Evolutionary conservation across 2,888 invertebrate genomes (phyloP), one percentile per base, ranked within the genome.

Genomic region (Euphydryas editha): DNA sequence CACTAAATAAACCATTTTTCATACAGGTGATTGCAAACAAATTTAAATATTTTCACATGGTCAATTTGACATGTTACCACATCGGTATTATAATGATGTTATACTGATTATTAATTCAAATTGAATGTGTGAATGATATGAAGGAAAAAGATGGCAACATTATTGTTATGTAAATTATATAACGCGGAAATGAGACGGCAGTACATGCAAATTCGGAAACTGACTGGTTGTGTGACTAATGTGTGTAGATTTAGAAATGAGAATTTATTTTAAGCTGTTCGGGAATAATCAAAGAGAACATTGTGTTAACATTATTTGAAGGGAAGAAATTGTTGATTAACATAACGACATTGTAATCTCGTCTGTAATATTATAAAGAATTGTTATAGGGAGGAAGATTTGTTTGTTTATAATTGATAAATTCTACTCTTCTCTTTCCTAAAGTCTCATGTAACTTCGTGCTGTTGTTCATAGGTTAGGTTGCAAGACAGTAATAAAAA

Each of bases 61-160:
- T 90, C 90, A 90, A 90, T 90, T 90, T 86, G 83, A 82, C 78
- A 81, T 77, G 81, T 81, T 82, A 87, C 86, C 85, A 77, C 82
- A 84, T 75, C 68, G 67, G 54, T n/a, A n/a, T 66, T 68, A 66
- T 61, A 47, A 66, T 69, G 62, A 72, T 67, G 68, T 63, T 73
- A 77, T 73, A 87, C 87, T 73, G 84, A 78, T 81, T 81, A 85
- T 85, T 81, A 72, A 89, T 88, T 88, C 82, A 88, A 89, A 88
- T 87, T 70, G 77, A 62, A 59, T 68, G 68, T 71, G 65, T 20
- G 58, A 68, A 44, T 57, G 44, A 59, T 51, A 37, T 10, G 60
- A 60, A 59, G 60, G 54, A 54, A 54, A 36, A 17, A 54, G 54
- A 54, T 17, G 18, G 17, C 30, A 13, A 17, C 11, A 36, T 54